Evolutionary conservation across 2,113 vertebrate genomes (phyloP).

Genomic region (Oenanthe oenanthe): DNA sequence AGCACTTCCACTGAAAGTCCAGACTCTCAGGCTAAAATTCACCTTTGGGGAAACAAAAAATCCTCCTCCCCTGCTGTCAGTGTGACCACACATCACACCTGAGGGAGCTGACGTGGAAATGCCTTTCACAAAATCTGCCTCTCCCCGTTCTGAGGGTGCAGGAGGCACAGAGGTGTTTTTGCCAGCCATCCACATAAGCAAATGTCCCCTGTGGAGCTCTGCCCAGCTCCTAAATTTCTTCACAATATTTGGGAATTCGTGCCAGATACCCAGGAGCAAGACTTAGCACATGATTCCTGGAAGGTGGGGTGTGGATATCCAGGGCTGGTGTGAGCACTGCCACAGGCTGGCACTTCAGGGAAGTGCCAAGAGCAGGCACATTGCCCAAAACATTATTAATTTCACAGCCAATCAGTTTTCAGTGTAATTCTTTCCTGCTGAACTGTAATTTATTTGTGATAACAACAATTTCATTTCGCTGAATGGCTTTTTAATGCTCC

Average conservation of each 20-base stretch:
- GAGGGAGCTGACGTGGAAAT: background rate
- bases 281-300: background rate
- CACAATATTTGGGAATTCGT: background rate
- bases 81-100: background rate
- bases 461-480: background rate
- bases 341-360: background rate
- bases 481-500: conserved; percentile 34
- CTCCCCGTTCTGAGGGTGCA: background rate
- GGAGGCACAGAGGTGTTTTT: rapidly evolving
- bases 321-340: background rate
- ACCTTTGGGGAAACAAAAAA: background rate
- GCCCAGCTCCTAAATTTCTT: background rate
- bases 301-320: background rate
- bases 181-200: background rate
- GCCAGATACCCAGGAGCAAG: background rate
- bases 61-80: background rate
- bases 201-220: background rate
- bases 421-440: background rate
- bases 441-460: conserved; percentile 37
- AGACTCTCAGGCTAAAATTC: background rate
- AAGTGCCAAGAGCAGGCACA: background rate
- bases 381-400: conserved; percentile 13
- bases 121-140: background rate
- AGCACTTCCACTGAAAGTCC: background rate
- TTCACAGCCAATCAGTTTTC: conserved; percentile 26